Evolutionary conservation across 2,888 invertebrate species (phyloP), one percentile per base, ranked within the genome.

Genomic region (Galerucella calmariensis): DNA sequence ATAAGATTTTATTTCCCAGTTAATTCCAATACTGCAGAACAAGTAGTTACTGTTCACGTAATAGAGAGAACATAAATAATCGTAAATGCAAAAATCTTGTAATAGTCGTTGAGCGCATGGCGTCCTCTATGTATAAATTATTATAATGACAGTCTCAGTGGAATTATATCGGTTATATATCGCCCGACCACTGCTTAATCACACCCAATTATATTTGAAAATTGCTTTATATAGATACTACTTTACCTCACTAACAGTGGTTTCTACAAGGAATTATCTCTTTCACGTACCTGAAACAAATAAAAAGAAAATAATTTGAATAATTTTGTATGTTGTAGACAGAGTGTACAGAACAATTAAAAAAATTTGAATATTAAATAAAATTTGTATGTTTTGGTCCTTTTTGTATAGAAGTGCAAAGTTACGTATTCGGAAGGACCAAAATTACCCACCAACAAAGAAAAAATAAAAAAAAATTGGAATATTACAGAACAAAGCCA

Each of bases 191-290:
- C 53, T 48, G 67, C 53, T 53, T 67, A 53, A 67, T 67, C 67
- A 67, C n/a, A 67, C 67, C 51, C 67, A 67, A 72, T 72, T 48
- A 53, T 51, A 63, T 27, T 72, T 27, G 24, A 44, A 72, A 71
- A 71, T 65, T 27, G 65, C 63, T 71, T 53, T 24, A 71, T 53
- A 66, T 58, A n/a, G 51, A 51, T 51, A 51, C 10, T 59, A 67
- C 67, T 65, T 59, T 51, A 71, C 46, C 44, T 71, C 69, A 12
- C 59, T 44, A 61, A 61, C 24, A 53, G 16, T 41, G 20, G 16
- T 69, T 69, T 61, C 44, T 59, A 27, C 35, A 24, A 48, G 20
- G n/a, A 27, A 41, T 24, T 14, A n/a, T 63, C 14, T 65, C 65
- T 35, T 24, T 24, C 16, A 63, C 69, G 35, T 51, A 70, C 62